Conservation (phyloP, 2,113 vertebrate genomes). For the Circaetus gallicus region DNA sequence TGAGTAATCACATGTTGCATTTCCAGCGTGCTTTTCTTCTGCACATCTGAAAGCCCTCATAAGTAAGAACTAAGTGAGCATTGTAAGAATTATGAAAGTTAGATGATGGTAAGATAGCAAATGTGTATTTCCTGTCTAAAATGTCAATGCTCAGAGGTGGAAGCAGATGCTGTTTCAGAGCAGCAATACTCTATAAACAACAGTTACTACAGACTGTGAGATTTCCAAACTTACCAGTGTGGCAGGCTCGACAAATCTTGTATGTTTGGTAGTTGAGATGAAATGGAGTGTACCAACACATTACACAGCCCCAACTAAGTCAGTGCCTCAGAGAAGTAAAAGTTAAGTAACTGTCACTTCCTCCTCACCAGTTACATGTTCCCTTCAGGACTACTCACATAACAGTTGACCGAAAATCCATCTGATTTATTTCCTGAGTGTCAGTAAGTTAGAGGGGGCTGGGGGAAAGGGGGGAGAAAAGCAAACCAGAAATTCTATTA, state of each 20-base stretch:
- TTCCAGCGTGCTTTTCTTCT: background rate
- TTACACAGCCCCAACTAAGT: background rate
- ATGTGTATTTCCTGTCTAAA: background rate
- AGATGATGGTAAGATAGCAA: background rate
- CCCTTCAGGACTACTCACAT: background rate
- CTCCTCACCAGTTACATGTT: background rate
- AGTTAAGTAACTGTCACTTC: background rate
- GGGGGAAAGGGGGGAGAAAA: accelerated
- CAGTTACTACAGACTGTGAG: background rate
- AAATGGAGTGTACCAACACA: background rate
- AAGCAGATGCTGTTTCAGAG: background rate
- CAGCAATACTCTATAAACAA: background rate
- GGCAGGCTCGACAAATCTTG: background rate
- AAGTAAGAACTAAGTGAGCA: background rate
- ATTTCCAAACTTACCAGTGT: background rate
- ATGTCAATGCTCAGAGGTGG: background rate
- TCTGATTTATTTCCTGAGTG: background rate
- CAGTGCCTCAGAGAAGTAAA: background rate
- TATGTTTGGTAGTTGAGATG: background rate
- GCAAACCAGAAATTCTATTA: background rate
- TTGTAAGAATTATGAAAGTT: background rate
- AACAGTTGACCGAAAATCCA: background rate
- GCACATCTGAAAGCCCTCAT: background rate
- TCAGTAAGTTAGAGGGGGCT: background rate
- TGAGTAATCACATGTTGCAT: background rate